Evolutionary conservation across 2,797 vertebrate genomes (phyloP).

Genomic region (Chelonia mydas): DNA sequence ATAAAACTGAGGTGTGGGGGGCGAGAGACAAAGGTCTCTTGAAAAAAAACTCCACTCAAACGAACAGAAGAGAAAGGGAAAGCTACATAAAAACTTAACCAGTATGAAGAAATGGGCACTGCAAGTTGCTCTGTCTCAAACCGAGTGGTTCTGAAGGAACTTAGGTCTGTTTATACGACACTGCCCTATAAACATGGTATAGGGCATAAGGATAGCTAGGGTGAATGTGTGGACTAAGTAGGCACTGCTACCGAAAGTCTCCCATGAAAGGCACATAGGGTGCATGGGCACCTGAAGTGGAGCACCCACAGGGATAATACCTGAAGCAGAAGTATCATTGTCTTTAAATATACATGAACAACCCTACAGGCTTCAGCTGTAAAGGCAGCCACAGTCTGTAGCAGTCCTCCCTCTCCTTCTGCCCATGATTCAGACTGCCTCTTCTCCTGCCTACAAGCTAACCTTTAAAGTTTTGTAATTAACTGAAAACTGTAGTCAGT

Average conservation of each 20-base stretch:
- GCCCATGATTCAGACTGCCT: background rate
- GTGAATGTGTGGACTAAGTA: background rate
- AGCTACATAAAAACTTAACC: background rate
- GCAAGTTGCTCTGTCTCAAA: background rate
- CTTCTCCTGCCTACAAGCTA: background rate
- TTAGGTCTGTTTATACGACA: background rate
- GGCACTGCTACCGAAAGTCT: background rate
- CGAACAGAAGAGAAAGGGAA: background rate
- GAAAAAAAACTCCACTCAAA: background rate
- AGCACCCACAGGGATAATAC: background rate
- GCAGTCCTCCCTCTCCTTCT: background rate
- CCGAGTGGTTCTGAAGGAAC: background rate
- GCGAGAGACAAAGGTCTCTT: background rate
- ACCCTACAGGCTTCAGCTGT: background rate
- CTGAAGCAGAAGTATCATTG: background rate
- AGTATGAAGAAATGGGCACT: background rate
- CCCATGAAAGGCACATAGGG: background rate
- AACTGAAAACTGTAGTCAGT: background rate
- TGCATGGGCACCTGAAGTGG: background rate
- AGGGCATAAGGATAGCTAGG: background rate
- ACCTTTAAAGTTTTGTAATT: background rate
- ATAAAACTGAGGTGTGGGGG: background rate
- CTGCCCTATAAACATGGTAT: background rate
- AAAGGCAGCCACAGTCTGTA: background rate
- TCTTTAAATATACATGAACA: background rate